Conservation (phyloP, 2,888 invertebrate genomes). For the Mimumesa dahlbomi region DNA sequence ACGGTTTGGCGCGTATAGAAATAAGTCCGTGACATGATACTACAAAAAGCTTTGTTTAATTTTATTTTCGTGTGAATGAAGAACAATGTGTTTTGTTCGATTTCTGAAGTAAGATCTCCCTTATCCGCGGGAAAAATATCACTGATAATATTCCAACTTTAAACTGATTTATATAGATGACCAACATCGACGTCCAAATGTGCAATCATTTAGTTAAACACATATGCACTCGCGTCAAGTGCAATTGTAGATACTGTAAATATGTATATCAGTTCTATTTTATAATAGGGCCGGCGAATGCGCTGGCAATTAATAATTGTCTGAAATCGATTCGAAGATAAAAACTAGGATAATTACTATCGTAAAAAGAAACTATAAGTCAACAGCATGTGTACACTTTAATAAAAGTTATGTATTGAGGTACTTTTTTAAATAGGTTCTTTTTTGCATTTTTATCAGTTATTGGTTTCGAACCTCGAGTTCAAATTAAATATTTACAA, state of each 20-base stretch:
- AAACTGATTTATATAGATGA: constrained; percentile 61
- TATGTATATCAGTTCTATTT: constrained; percentile 80
- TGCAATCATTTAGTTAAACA: constrained; percentile 79
- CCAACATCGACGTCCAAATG: constrained; percentile 79
- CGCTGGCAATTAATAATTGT: constrained; percentile 71
- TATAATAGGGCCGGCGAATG: constrained; percentile 76
- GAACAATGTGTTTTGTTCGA: too few relatives aligned
- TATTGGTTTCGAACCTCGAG: background rate
- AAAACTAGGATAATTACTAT: constrained; percentile 78
- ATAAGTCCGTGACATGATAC: too few relatives aligned
- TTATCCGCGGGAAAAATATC: too few relatives aligned
- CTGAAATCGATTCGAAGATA: constrained; percentile 70
- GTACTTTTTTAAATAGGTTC: constrained; percentile 79
- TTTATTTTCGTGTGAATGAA: too few relatives aligned
- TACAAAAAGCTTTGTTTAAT: too few relatives aligned
- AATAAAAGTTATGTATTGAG: constrained; percentile 80
- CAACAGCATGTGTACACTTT: constrained; percentile 80
- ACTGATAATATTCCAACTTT: too few relatives aligned
- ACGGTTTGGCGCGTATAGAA: too few relatives aligned
- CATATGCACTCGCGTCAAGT: constrained; percentile 69
- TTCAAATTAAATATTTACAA: background rate
- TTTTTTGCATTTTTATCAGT: constrained; percentile 23
- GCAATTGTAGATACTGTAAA: constrained; percentile 78
- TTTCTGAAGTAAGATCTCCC: too few relatives aligned
- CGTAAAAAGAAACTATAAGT: constrained; percentile 76